Conservation (phyloP, 1,140 invertebrate species). For the Cotesia glomerata region DNA sequence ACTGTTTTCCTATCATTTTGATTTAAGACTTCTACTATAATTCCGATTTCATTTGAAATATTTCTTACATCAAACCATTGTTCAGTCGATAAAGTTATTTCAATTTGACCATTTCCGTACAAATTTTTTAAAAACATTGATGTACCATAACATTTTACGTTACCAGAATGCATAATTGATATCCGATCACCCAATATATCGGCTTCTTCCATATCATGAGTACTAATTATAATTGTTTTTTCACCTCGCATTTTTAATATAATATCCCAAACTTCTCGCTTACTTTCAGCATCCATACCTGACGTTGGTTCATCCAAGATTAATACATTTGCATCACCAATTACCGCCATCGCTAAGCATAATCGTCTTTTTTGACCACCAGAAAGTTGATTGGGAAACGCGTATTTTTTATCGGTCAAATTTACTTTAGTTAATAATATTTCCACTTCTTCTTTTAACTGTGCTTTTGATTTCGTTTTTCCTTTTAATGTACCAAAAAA, state of each 20-base stretch:
- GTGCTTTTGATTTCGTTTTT: conserved; percentile 40
- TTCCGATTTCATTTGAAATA: conserved; percentile 45
- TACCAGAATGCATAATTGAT: conserved; percentile 86
- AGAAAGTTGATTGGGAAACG: conserved; percentile 66
- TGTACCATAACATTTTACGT: conserved; percentile 81
- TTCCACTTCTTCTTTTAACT: conserved; percentile 50
- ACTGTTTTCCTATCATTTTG: conserved; percentile 52
- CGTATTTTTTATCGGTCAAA: conserved; percentile 67
- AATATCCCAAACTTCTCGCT: conserved; percentile 89
- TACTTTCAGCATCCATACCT: conserved; percentile 93
- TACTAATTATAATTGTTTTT: conserved; percentile 89
- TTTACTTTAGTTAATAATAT: conserved; percentile 64
- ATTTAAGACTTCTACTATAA: conserved; percentile 43
- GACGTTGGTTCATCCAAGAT: conserved; percentile 94
- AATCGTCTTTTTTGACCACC: conserved; percentile 76
- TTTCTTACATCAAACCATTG: conserved; percentile 47
- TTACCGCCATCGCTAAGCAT: conserved; percentile 73
- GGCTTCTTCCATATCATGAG: conserved; percentile 98
- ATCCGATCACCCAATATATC: conserved; percentile 92
- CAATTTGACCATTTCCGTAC: conserved; percentile 71
- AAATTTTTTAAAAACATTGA: conserved; percentile 87
- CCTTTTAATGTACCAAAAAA: conserved; percentile 76
- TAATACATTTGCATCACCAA: conserved; percentile 66
- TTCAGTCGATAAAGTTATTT: conserved; percentile 57
- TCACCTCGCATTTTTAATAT: conserved; percentile 66